Evolutionary conservation across 2,113 vertebrate species (phyloP), one percentile per base, ranked within the genome.

Genomic region (Apaloderma vittatum): DNA sequence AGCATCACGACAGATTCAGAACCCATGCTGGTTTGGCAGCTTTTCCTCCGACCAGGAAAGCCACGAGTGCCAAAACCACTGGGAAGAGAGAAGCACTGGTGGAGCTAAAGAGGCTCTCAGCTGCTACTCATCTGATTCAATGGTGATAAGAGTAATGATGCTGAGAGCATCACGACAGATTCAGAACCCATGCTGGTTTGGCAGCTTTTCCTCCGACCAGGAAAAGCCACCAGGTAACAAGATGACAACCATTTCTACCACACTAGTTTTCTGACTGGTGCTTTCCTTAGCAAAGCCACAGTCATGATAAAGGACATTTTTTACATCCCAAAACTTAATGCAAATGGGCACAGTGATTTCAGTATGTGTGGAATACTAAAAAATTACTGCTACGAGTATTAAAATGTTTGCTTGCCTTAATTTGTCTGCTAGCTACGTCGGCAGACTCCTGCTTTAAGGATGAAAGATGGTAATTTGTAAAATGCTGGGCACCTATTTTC

Each of bases 401-500:
- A 79, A 73, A 94, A 63, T 1, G 8, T 48, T 83, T 66, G 9
- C 15, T 58, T 67, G 37, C 48, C 48, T 83, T 80, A 18, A 74
- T 43, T 73, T 76, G 24, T 73, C 36, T 63, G 48, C n/a, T 58
- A 92, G 74, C 27, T 75, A 61, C 95, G 75, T 67, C 74, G 78
- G 66, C 19, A 83, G 62, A 66, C 45, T 88, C 90, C 63, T 54
- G 59, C 72, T 92, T 90, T 88, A 92, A 94, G 51, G 72, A 77
- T 52, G 29, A 79, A 83, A 72, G 43, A 46, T 0, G 76, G 32
- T 59, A 63, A 83, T 67, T 78, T 92, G 48, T 67, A 91, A 86
- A 96, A 86, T 15, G 51, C 40, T 66, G 22, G 73, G 58, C 83
- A 76, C 71, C 27, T 92, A 81, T 92, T 91, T 94, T 84, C 70